Percentiles rank a stretch among this genome's conserved stretches.
Conservation (phyloP, 2,113 vertebrate species). For the Pseudonaja textilis region DNA sequence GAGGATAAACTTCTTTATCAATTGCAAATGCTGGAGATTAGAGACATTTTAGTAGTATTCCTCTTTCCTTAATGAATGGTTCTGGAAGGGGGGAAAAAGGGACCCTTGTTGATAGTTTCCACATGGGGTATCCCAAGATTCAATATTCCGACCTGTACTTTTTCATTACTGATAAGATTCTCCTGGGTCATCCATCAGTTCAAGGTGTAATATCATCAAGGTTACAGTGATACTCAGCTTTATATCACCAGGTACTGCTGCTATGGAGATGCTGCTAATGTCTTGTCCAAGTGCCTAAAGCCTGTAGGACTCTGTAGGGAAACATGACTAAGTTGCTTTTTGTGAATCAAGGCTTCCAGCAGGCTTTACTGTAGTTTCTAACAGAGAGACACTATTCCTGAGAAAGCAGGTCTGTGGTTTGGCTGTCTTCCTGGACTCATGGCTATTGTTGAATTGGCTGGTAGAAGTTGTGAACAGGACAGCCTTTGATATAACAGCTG, state of each 20-base stretch:
- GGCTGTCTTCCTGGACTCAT: neutral
- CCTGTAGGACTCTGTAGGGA: neutral
- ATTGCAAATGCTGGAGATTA: neutral
- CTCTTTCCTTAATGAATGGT: neutral
- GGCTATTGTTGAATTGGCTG: neutral
- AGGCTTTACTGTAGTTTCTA: neutral
- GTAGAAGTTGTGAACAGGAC: neutral
- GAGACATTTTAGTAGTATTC: neutral
- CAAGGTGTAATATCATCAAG: neutral
- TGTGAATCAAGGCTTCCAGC: neutral
- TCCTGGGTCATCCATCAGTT: neutral
- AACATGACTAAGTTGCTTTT: neutral
- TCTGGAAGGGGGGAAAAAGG: neutral
- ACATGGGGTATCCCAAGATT: neutral
- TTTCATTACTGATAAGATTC: neutral
- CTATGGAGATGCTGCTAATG: neutral
- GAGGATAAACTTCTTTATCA: neutral
- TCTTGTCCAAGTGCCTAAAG: neutral
- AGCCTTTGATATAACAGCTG: neutral
- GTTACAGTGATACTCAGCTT: neutral
- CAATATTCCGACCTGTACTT: neutral
- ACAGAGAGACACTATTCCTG: neutral
- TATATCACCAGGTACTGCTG: neutral
- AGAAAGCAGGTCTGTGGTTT: neutral
- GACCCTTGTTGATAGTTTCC: neutral